A percentile compares a stretch with the other conserved stretches of the same genome.
These are phyloP conservation scores for Sminthurides bifidus DNA, from an alignment of 1,140 invertebrate species.

Conservation along the genomic window DNA sequence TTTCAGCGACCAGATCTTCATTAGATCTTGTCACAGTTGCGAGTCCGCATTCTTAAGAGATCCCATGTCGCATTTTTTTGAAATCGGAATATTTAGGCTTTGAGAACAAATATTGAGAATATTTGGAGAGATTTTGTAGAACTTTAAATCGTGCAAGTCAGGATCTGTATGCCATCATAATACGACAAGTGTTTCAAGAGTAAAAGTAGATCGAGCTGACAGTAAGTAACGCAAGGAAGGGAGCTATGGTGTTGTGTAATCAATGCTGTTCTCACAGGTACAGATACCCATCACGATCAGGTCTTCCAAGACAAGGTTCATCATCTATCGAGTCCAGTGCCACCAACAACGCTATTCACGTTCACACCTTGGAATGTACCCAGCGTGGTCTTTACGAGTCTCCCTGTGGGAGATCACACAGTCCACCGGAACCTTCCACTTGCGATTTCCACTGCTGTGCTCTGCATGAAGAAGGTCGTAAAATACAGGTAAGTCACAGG, in stretches of 20 bases:
- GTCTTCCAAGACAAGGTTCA: constrained; percentile 48
- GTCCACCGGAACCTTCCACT: constrained; percentile 42
- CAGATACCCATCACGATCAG: constrained; percentile 21
- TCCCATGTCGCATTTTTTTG: no score
- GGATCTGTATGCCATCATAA: no score
- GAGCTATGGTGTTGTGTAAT: not conserved
- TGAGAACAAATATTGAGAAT: no score
- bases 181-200: no score
- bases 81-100: no score
- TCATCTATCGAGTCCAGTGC: constrained; percentile 57
- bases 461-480: constrained; percentile 76
- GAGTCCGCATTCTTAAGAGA: no score
- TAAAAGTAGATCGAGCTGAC: no score
- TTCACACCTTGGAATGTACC: constrained; percentile 71
- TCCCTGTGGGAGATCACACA: constrained; percentile 21
- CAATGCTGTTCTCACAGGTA: constrained; percentile 6
- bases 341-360: constrained; percentile 47
- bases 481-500: constrained; percentile 63
- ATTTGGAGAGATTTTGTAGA: no score
- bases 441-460: constrained; percentile 93
- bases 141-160: no score
- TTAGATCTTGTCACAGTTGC: no score
- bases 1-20: no score
- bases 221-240: no score
- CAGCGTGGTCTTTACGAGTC: constrained; percentile 29